Base-by-base conservation (phyloP, 2,797 vertebrate genomes). In the Sebastes cheni region DNA sequence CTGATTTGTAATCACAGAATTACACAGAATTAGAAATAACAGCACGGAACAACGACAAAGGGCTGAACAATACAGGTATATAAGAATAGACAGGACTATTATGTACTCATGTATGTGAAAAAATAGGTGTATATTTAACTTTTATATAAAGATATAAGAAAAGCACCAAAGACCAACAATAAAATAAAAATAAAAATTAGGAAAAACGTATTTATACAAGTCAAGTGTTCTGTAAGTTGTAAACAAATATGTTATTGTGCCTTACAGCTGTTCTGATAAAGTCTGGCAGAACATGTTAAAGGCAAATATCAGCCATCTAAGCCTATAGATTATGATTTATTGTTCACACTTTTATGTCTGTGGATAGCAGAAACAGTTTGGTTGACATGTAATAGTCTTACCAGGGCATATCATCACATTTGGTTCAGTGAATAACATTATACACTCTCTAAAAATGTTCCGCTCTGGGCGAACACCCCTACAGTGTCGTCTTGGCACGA, bases 401-500 rank as follows among this genome's bases (percentile, higher is more conserved):
- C 6, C 36, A 27, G 46, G 25, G 22, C 9, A 3, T 54, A 52
- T 72, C 30, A 64, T 62, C 50, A 72, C 29, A 54, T 74, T 32
- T 30, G 61, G 14, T 69, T 84, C 54, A 72, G n/a, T 71, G 68
- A 75, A 79, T n/a, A 81, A 22, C 68, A 50, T 82, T 74, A 60
- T 56, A 65, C 46, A 60, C 67, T 60, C 58, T 54, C 10, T 85
- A 34, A 75, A 79, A 73, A 75, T 80, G 80, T 83, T 86, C 78
- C 52, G 22, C 84, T 78, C 61, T 20, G 58, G 61, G 39, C 11
- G 8, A 81, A 56, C 76, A 62, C 20, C 7, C 61, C 56, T 68
- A 34, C 75, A 18, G 67, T 70, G 72, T 80, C 77, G 61, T 80
- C 72, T 56, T 89, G 88, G 85, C 77, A 34, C 4, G 0, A 42